Evolutionary conservation across 2,113 vertebrate species (phyloP), one percentile per base, ranked within the genome.

Genomic region (Geococcyx californianus): DNA sequence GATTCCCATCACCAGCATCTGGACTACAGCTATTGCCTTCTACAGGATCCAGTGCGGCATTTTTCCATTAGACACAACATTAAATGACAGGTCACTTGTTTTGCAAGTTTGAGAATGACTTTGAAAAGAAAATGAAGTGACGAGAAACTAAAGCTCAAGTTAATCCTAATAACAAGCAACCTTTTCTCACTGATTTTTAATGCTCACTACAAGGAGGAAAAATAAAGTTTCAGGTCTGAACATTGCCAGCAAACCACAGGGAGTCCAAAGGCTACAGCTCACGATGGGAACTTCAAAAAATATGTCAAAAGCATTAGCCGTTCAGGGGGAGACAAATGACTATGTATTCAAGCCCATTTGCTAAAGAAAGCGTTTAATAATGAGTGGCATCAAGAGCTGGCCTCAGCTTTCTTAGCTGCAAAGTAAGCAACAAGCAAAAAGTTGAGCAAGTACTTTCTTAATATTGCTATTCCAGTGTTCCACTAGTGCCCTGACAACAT

Each of bases 241-340:
- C 44, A 23, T 3, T 47, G 76, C 62, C 75, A 95, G 34, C 11
- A 86, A 93, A 31, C 63, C 38, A 72, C 90, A 70, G 73, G 68
- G 83, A 95, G 86, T 15, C 44, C 58, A 90, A 82, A 82, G 66
- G 45, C 66, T 70, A 21, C 82, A 83, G 78, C 28, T 84, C 8
- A 6, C 1, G 13, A 75, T 63, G 56, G 73, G 44, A 90, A 84
- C 58, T 80, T 68, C 64, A 93, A 82, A 92, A 93, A 90, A 24
- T 13, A 56, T 42, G 76, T 67, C 87, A 90, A 84, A 92, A 84
- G 56, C 77, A 91, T 90, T 78, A 94, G 44, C 24, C 58, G 92
- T 24, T 82, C 49, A 66, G 79, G 80, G 58, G 54, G 58, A 84
- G 72, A 91, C 9, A 6, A 84, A 77, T 38, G 87, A n/a, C 59